Conservation (phyloP, 2,888 invertebrate species). For the Rhaphigaster nebulosa region DNA sequence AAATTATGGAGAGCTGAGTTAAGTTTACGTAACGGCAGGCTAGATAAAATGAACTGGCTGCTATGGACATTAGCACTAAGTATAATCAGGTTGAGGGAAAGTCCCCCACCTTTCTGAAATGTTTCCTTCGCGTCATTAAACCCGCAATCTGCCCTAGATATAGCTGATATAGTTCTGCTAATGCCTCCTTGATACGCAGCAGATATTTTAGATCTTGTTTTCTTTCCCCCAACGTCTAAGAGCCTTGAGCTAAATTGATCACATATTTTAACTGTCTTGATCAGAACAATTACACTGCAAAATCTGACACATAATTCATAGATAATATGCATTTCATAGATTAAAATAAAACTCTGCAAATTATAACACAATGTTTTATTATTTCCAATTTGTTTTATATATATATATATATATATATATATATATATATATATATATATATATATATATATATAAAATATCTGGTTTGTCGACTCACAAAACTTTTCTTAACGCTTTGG, state of each 20-base stretch:
- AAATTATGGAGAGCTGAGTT: background rate
- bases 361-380: too few relatives aligned
- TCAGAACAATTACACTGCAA: too few relatives aligned
- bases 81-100: slow-evolving; percentile 39
- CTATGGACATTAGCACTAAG: background rate
- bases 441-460: too few relatives aligned
- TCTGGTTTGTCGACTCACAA: too few relatives aligned
- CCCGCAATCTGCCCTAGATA: slow-evolving; percentile 29
- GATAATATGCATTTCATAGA: too few relatives aligned
- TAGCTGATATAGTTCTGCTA: background rate
- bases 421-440: too few relatives aligned
- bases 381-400: too few relatives aligned
- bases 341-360: too few relatives aligned
- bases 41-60: background rate
- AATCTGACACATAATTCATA: too few relatives aligned
- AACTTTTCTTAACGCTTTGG: too few relatives aligned
- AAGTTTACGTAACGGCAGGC: background rate
- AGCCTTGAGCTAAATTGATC: background rate
- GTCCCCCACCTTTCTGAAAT: background rate
- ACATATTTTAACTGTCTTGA: background rate
- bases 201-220: background rate
- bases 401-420: too few relatives aligned
- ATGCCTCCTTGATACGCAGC: background rate
- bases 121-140: slow-evolving; percentile 6
- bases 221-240: background rate